These are phyloP conservation scores for Carollia perspicillata DNA, from an alignment of 2,113 vertebrate genomes.

Conservation along the genomic window DNA sequence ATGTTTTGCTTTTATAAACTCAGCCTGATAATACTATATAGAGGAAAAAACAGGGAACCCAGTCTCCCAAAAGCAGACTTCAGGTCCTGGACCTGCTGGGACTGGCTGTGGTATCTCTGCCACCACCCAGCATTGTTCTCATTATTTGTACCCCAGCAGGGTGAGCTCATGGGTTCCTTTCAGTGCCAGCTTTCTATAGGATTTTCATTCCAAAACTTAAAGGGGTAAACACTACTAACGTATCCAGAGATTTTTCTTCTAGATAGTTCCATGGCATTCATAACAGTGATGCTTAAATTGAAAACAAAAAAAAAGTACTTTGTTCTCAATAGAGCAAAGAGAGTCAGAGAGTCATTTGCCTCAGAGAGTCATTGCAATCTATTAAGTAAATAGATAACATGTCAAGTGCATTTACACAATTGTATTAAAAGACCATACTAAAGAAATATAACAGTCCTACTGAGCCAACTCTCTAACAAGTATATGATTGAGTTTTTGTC, in stretches of 20 bases:
- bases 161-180: not conserved
- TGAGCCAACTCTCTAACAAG: not conserved
- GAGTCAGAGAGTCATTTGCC: too few species aligned
- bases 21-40: not conserved
- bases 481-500: constrained; percentile 8
- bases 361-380: constrained; percentile 51
- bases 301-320: not conserved
- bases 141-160: not conserved
- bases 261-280: not conserved
- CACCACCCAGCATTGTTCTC: not conserved
- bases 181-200: not conserved
- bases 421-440: constrained; percentile 23
- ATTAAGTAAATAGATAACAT: constrained; percentile 46
- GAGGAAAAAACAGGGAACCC: not conserved
- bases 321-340: not conserved
- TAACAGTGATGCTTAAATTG: not conserved
- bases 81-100: too few species aligned
- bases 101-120: not conserved
- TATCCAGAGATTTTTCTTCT: not conserved
- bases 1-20: not conserved
- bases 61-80: not conserved
- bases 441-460: constrained; percentile 40
- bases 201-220: not conserved
- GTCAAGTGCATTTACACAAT: constrained; percentile 51
- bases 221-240: not conserved